phyloP scores from a whole-genome alignment of 2,113 vertebrate genomes.

The Rissa tridactyla region DNA sequence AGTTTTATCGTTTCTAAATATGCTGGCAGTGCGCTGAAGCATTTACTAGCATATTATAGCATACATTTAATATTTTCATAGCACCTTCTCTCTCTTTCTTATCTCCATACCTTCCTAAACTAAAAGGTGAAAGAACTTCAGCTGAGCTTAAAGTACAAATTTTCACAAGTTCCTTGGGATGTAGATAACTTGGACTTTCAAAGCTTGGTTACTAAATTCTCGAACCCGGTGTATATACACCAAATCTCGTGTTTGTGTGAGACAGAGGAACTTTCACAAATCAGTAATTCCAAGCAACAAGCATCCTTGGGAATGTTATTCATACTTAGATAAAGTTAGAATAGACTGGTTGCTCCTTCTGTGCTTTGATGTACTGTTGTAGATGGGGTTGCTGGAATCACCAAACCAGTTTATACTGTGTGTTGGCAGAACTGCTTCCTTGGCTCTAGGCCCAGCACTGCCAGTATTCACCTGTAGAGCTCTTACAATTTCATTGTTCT shows the following conservation, averaged over 20 bases:
- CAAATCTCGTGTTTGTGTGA: not conserved
- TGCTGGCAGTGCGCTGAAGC: not conserved
- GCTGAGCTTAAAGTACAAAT: not conserved
- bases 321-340: not conserved
- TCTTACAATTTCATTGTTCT: rapidly evolving
- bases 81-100: not conserved
- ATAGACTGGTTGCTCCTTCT: not conserved
- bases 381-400: not conserved
- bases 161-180: not conserved
- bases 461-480: not conserved
- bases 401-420: not conserved
- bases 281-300: not conserved
- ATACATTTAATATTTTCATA: not conserved
- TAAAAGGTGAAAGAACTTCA: not conserved
- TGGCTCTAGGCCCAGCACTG: not conserved
- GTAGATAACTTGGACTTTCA: not conserved
- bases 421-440: not conserved
- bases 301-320: not conserved
- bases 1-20: not conserved
- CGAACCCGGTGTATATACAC: not conserved
- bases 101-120: not conserved
- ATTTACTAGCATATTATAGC: not conserved
- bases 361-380: not conserved
- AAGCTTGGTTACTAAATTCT: not conserved
- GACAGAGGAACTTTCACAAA: not conserved